Conservation (phyloP, 1,140 invertebrate genomes). For the Harpegnathos saltator region DNA sequence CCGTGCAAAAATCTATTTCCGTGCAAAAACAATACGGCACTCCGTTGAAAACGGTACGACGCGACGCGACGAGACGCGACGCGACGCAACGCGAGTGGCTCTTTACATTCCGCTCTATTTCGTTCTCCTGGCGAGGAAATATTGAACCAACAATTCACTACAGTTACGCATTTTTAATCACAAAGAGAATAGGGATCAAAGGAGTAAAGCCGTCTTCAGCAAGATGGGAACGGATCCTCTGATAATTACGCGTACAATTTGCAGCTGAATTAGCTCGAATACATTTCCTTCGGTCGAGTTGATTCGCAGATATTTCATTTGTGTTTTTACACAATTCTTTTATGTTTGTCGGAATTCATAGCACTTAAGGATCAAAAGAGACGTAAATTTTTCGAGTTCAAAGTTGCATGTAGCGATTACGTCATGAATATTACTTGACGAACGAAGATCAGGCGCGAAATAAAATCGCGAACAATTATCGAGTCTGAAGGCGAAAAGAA, state of each 20-base stretch:
- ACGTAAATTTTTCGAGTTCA: too few relatives aligned
- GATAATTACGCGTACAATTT: too few relatives aligned
- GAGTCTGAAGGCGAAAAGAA: constrained; percentile 1
- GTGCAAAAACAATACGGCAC: constrained; percentile 41
- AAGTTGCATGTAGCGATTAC: too few relatives aligned
- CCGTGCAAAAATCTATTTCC: constrained; percentile 44
- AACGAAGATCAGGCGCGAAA: not conserved
- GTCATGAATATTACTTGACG: too few relatives aligned
- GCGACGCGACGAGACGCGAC: not conserved
- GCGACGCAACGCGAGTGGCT: not conserved
- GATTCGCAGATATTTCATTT: too few relatives aligned
- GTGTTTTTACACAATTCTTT: too few relatives aligned
- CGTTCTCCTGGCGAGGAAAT: constrained; percentile 3
- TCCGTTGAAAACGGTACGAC: constrained; percentile 21
- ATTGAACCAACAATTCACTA: not conserved
- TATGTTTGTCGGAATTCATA: too few relatives aligned
- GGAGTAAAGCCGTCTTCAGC: not conserved
- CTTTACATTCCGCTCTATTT: constrained; percentile 14
- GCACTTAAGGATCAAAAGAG: too few relatives aligned
- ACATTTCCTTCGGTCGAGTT: not conserved
- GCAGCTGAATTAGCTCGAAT: not conserved
- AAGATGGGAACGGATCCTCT: too few relatives aligned
- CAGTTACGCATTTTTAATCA: not conserved
- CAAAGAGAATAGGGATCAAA: not conserved
- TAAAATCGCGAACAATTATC: constrained; percentile 30